phyloP scores from a whole-genome alignment of 2,797 vertebrate genomes.

The Macroramphosus scolopax region DNA sequence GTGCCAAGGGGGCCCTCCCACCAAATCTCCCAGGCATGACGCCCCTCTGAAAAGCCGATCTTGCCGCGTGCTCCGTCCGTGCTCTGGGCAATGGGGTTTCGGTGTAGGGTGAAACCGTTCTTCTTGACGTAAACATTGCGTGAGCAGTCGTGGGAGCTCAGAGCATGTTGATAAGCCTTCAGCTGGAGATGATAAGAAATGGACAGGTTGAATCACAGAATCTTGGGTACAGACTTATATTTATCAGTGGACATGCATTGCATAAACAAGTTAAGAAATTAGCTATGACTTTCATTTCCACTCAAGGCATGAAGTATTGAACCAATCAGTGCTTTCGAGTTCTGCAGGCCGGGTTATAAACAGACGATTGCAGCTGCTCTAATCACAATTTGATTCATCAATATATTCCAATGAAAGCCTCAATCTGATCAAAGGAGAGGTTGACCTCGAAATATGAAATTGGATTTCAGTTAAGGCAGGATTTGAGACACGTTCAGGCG shows the following conservation, averaged over 20 bases:
- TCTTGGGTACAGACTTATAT: no score
- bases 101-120: slow-evolving; percentile 97
- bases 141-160: slow-evolving; percentile 97
- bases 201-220: background rate
- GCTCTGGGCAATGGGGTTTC: slow-evolving; percentile 98
- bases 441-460: no score
- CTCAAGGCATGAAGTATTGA: no score
- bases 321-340: no score
- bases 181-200: slow-evolving; percentile 71
- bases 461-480: no score
- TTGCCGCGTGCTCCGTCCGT: slow-evolving; percentile 96
- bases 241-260: no score
- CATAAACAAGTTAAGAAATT: no score
- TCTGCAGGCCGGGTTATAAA: no score
- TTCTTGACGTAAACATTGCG: slow-evolving; percentile 99
- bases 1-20: slow-evolving; percentile 98
- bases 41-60: slow-evolving; percentile 95
- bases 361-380: background rate
- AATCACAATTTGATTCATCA: background rate
- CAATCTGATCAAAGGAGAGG: no score
- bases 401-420: no score
- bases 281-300: no score
- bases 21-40: slow-evolving; percentile 99
- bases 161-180: slow-evolving; percentile 91
- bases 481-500: no score